Evolutionary conservation across 2,888 invertebrate species (phyloP).

Genomic region (Polyommatus iphigenia): DNA sequence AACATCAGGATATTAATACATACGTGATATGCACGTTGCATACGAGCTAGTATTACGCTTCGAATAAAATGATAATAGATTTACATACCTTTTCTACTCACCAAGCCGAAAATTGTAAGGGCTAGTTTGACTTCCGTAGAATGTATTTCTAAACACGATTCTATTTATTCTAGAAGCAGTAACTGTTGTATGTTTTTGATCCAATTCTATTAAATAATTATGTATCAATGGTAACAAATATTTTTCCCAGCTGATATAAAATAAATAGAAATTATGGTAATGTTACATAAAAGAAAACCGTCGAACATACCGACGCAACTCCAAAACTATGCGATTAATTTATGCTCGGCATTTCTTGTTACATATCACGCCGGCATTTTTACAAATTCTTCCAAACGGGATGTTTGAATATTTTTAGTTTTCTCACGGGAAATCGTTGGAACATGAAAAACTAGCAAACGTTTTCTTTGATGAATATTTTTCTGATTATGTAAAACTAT

Average conservation of each 20-base stretch:
- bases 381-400: not conserved
- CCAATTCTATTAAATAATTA: not conserved
- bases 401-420: constrained; percentile 12
- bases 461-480: not conserved
- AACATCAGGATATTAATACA: constrained; percentile 19
- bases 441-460: not conserved
- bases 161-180: not conserved
- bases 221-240: not conserved
- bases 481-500: constrained; percentile 3
- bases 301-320: not conserved
- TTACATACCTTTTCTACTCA: not conserved
- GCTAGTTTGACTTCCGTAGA: not conserved
- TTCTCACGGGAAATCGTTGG: not conserved
- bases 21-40: constrained; percentile 2
- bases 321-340: not conserved
- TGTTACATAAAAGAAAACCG: constrained; percentile 1
- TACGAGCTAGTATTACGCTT: constrained; percentile 30
- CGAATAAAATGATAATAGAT: not conserved
- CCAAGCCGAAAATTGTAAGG: not conserved
- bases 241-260: not conserved
- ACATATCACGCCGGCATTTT: not conserved
- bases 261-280: constrained; percentile 10
- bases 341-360: constrained; percentile 4
- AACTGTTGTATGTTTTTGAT: not conserved
- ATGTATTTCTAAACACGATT: not conserved